Percentiles rank a stretch among this genome's conserved stretches.
phyloP scores from a whole-genome alignment of 2,797 vertebrate genomes.

The Argyrosomus regius region DNA sequence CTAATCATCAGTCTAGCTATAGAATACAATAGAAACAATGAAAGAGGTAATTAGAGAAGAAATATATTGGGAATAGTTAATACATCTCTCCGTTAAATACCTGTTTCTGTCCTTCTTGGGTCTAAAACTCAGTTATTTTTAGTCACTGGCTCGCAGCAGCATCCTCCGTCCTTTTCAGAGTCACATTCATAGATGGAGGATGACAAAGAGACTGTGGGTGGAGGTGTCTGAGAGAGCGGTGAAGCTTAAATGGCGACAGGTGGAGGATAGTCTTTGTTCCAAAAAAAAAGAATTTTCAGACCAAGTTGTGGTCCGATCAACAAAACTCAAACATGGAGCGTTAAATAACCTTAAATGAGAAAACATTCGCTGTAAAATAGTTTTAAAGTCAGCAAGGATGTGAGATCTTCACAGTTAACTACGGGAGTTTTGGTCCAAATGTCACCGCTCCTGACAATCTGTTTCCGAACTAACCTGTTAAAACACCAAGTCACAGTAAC shows the following conservation, averaged over 20 bases:
- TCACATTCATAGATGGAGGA: background rate
- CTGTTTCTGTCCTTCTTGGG: background rate
- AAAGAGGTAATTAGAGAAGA: background rate
- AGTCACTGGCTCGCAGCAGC: background rate
- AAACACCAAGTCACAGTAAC: no score
- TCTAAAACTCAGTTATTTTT: no score
- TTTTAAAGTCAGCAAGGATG: no score
- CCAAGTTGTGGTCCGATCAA: background rate
- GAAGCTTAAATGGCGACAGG: constrained; percentile 4
- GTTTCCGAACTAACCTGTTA: no score
- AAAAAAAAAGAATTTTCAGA: background rate
- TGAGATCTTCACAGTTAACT: background rate
- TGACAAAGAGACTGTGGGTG: constrained; percentile 10
- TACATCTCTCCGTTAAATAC: background rate
- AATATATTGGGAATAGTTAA: background rate
- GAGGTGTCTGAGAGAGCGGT: background rate
- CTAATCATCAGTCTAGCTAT: background rate
- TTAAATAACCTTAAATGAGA: background rate
- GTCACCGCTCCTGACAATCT: no score
- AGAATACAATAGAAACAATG: background rate
- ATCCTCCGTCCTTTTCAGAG: background rate
- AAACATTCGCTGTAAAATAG: no score
- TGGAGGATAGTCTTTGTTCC: constrained; percentile 6
- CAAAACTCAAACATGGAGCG: background rate
- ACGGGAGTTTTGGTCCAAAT: no score